Evolutionary conservation across 2,888 invertebrate species (phyloP), one percentile per base, ranked within the genome.

Genomic region (Acanthoscelides obtectus): DNA sequence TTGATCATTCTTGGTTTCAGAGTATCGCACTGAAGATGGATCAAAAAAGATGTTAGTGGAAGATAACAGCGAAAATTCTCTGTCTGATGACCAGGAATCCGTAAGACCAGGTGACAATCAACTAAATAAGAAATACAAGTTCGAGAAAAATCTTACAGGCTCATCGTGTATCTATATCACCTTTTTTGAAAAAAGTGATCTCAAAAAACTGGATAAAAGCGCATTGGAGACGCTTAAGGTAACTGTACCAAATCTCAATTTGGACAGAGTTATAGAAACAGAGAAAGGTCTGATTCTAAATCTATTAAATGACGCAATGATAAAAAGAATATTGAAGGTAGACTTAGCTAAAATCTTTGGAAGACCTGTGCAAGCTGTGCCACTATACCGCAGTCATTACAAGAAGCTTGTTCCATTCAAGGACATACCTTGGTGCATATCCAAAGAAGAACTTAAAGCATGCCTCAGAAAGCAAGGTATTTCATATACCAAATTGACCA

Each of bases 371-470:
- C 86, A 87, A 80, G 86, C 86, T 17, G 86, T 86, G 0, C 83
- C 85, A 73, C 84, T 87, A 76, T 84, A 83, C 63, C 83, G 83
- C n/a, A 81, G 83, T 71, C 80, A 83, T 65, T 86, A 86, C 73
- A 82, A 83, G 22, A 86, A 86, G 68, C 76, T 75, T 3, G 82
- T 87, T 6, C 77, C 87, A 20, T 81, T 88, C 72, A 84, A 85
- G 45, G 87, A 87, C 72, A 85, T 88, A 4, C 88, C 88, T 4
- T 87, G 87, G 87, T 87, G 87, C 1, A 86, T 88, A 71, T 86
- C 87, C 0, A 79, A 86, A 4, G 82, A 85, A 72, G 88, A 88
- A 78, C 77, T 88, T 8, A 84, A 84, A 71, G 83, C 85, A 1
- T 86, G 87, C 5, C 78, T 88, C 22, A 79, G 82, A 21, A 83